phyloP scores from a whole-genome alignment of 2,113 vertebrate genomes.

The Trachemys scripta region DNA sequence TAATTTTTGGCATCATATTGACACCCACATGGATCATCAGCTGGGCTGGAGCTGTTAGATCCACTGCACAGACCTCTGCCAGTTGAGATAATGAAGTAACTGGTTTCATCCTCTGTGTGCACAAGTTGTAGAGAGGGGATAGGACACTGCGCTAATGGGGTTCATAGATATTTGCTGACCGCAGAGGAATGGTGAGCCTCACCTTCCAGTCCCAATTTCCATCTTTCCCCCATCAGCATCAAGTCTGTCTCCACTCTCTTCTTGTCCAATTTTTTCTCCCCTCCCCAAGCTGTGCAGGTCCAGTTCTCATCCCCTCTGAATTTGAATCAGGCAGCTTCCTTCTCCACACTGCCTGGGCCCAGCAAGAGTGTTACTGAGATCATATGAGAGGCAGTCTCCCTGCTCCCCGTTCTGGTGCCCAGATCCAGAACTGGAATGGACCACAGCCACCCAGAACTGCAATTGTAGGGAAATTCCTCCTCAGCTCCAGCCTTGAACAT shows the following conservation, averaged over 20 bases:
- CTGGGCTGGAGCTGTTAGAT: not conserved
- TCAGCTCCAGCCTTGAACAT: not conserved
- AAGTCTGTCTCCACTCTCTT: not conserved
- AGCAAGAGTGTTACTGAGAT: not conserved
- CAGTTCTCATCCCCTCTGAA: not conserved
- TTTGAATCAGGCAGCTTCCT: not conserved
- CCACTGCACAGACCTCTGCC: not conserved
- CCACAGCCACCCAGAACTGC: not conserved
- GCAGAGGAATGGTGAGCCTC: not conserved
- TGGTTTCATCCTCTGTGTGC: not conserved
- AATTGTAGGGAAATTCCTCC: not conserved
- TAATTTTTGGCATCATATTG: not conserved
- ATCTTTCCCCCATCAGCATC: not conserved
- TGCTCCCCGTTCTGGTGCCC: not conserved
- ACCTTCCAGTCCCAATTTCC: not conserved
- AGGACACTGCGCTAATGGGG: not conserved
- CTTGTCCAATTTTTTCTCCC: not conserved
- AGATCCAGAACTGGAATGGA: not conserved
- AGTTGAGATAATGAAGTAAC: not conserved
- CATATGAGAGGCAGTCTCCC: not conserved
- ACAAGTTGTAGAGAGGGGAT: not conserved
- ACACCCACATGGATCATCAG: not conserved
- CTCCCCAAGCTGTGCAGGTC: not conserved
- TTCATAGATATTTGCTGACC: not conserved
- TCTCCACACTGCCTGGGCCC: not conserved